Conservation (phyloP, 2,797 vertebrate genomes). For the Enoplosus armatus region DNA sequence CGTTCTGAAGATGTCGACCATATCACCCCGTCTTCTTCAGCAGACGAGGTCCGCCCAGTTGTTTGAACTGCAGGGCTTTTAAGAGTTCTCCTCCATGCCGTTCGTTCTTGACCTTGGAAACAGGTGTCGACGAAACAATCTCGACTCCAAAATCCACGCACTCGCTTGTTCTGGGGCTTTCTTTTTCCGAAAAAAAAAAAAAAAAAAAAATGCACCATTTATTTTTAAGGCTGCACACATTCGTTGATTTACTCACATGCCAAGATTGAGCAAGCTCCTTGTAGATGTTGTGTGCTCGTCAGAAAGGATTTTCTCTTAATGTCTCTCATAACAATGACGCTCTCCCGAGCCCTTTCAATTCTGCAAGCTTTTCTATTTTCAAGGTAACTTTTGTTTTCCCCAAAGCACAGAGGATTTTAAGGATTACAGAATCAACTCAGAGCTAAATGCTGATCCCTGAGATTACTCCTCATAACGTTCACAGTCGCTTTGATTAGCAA, state of each 20-base stretch:
- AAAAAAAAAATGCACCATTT: background rate
- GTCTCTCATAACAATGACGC: conserved; percentile 3
- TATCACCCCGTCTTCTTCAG: too few relatives aligned
- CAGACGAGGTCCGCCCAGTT: too few relatives aligned
- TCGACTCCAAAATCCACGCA: background rate
- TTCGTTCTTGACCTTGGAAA: background rate
- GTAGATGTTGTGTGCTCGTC: conserved; percentile 6
- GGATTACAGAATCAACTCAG: conserved; percentile 6
- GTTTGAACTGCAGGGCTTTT: too few relatives aligned
- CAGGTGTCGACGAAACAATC: background rate
- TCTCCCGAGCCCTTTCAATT: conserved; percentile 3
- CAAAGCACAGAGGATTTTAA: conserved; percentile 2
- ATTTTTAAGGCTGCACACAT: conserved; percentile 4
- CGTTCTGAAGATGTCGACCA: too few relatives aligned
- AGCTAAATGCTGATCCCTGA: conserved; percentile 9
- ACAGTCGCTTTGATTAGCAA: conserved; percentile 18
- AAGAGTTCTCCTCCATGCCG: too few relatives aligned
- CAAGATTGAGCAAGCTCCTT: background rate
- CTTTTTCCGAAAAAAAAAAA: background rate
- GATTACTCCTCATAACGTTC: conserved; percentile 35
- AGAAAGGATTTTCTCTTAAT: conserved; percentile 24
- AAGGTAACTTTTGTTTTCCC: conserved; percentile 21
- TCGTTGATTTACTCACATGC: background rate
- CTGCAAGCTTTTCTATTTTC: conserved; percentile 19
- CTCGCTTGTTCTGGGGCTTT: background rate